These are phyloP conservation scores for Nibea albiflora DNA, from an alignment of 2,113 vertebrate genomes.

Conservation along the genomic window DNA sequence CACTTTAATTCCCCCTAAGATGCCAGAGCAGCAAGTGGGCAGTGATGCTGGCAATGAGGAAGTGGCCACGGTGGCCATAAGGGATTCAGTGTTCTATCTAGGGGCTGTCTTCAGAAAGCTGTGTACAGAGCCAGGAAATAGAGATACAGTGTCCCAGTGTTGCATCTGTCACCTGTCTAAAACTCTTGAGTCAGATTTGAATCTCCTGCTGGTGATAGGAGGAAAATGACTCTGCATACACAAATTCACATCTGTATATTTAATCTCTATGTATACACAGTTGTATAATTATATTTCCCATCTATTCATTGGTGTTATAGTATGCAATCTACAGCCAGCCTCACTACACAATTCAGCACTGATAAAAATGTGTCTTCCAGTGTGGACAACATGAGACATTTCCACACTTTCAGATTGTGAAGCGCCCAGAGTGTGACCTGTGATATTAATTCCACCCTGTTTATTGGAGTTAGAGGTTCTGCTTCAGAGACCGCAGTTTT, in stretches of 20 bases:
- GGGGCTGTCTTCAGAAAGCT: not conserved
- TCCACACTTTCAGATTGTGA: not conserved
- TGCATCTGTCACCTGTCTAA: not conserved
- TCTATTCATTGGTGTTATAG: not conserved
- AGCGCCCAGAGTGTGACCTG: not conserved
- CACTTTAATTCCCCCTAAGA: slow-evolving; percentile 13
- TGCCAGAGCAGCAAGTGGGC: slow-evolving; percentile 17
- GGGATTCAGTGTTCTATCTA: not conserved
- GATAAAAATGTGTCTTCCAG: not conserved
- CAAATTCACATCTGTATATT: not conserved
- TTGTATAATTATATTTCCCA: not conserved
- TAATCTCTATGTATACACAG: not conserved
- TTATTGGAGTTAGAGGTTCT: not conserved
- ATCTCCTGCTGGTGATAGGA: not conserved
- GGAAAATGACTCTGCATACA: not conserved
- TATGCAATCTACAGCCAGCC: not conserved
- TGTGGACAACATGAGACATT: not conserved
- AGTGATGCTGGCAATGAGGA: slow-evolving; percentile 17
- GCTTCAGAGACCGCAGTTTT: not conserved
- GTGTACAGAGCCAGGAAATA: not conserved
- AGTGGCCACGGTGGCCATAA: not conserved
- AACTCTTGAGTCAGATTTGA: not conserved
- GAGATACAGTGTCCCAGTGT: not conserved
- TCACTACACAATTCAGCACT: not conserved
- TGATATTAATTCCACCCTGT: not conserved